Evolutionary conservation across 1,140 invertebrate species (phyloP), one percentile per base, ranked within the genome.

Genomic region (Drosophila ficusphila): DNA sequence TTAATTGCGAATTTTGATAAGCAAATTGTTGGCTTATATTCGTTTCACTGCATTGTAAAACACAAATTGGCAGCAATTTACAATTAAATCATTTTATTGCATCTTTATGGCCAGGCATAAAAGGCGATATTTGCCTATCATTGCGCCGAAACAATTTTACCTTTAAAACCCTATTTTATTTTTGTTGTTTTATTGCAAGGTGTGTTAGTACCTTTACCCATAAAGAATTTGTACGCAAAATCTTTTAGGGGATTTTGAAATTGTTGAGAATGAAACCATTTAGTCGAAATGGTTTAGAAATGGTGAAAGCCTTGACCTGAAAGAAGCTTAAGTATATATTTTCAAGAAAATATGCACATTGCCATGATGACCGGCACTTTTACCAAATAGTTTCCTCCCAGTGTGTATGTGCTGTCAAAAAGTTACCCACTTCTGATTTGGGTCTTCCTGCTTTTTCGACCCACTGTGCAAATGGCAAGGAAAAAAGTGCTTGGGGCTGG

Each of bases 401-500:
- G 1, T 14, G 12, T 39, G 23, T 8, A 12, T 29, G 7, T 25
- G 9, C 11, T 36, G 53, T 47, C 42, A 11, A 60, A 60, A 38
- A 58, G 12, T 39, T 34, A 51, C 8, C 34, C 34, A 52, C 18
- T 60, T 60, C 31, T 48, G 62, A 67, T 65, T 64, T 67, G 62
- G 58, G 42, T 23, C 27, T 47, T 62, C 31, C 62, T 51, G 62
- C 9, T 6, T 14, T n/a, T 25, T 21, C n/a, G 34, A 27, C 19
- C 62, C 62, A 67, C 60, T 65, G 62, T 67, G 60, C 60, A 16
- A 29, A 19, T n/a, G n/a, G 5, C 3, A 46, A 23, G 44, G 19
- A 58, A 49, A 49, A 49, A 65, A 73, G 54, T 60, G 76, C 65
- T 79, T 36, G 39, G 51, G 61, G 76, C 68, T 21, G 75, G 52